phyloP scores from a whole-genome alignment of 1,140 invertebrate species.

The Brachionus koreanus region DNA sequence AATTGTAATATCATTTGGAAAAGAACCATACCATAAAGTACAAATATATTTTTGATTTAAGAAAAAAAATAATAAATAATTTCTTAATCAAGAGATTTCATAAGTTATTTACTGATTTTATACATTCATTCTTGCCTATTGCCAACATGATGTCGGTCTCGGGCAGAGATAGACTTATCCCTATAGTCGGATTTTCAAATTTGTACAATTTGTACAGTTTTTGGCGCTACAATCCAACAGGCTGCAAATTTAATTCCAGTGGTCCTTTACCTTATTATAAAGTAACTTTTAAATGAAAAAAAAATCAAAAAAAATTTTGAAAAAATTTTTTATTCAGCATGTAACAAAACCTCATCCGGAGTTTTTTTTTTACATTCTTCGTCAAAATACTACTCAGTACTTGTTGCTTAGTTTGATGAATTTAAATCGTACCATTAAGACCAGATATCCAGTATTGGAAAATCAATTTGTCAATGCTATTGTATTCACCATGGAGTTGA shows the following conservation, averaged over 20 bases:
- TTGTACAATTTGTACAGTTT: slow-evolving; percentile 10
- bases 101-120: slow-evolving; percentile 31
- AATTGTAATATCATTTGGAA: slow-evolving; percentile 7
- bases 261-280: slow-evolving; percentile 41
- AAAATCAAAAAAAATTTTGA: background rate
- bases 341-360: slow-evolving; percentile 24
- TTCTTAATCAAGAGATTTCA: slow-evolving; percentile 16
- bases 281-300: background rate
- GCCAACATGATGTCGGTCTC: slow-evolving; percentile 19
- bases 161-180: slow-evolving; percentile 30
- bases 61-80: background rate
- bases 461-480: slow-evolving; percentile 8
- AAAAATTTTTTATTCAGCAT: background rate
- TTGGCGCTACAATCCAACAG: slow-evolving; percentile 22
- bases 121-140: slow-evolving; percentile 20
- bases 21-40: slow-evolving; percentile 32
- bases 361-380: slow-evolving; percentile 9
- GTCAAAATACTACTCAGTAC: slow-evolving; percentile 39
- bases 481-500: background rate
- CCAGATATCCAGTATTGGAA: slow-evolving; percentile 14
- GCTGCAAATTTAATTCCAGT: slow-evolving; percentile 36
- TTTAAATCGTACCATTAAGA: background rate
- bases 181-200: slow-evolving; percentile 43
- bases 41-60: background rate
- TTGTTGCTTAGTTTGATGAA: background rate